Evolutionary conservation across 1,140 invertebrate genomes (phyloP).

Genomic region (Anthonomus grandis): DNA sequence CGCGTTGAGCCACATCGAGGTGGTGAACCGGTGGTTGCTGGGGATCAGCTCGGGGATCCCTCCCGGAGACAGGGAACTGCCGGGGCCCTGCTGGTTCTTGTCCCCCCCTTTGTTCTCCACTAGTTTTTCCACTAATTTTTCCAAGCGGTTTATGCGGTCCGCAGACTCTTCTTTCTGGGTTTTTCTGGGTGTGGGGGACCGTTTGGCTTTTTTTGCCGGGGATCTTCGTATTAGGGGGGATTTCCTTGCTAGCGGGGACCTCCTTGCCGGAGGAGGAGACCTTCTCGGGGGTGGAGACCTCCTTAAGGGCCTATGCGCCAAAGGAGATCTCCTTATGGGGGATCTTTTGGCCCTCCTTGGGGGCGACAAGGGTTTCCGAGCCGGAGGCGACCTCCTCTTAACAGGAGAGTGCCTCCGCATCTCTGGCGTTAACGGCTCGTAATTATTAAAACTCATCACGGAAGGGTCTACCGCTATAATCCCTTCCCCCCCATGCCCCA

Average conservation of each 20-base stretch:
- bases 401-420: no score
- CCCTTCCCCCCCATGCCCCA: not conserved
- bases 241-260: not conserved
- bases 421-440: not conserved
- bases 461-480: slow-evolving; percentile 10
- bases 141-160: slow-evolving; percentile 32
- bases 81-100: not conserved
- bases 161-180: slow-evolving; percentile 3
- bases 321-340: not conserved
- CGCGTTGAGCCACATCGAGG: slow-evolving; percentile 36
- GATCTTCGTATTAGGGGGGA: not conserved
- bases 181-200: not conserved
- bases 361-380: not conserved
- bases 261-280: not conserved
- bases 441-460: slow-evolving; percentile 10
- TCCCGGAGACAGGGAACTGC: not conserved
- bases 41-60: slow-evolving; percentile 26
- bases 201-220: not conserved
- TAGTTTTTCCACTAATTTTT: slow-evolving; percentile 33
- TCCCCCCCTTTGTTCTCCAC: slow-evolving; percentile 24
- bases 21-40: slow-evolving; percentile 28
- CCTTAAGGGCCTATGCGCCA: not conserved
- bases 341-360: not conserved
- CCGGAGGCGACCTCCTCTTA: no score
- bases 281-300: not conserved